Evolutionary conservation across 1,140 invertebrate species (phyloP).

Genomic region (Sarcophaga bullata): DNA sequence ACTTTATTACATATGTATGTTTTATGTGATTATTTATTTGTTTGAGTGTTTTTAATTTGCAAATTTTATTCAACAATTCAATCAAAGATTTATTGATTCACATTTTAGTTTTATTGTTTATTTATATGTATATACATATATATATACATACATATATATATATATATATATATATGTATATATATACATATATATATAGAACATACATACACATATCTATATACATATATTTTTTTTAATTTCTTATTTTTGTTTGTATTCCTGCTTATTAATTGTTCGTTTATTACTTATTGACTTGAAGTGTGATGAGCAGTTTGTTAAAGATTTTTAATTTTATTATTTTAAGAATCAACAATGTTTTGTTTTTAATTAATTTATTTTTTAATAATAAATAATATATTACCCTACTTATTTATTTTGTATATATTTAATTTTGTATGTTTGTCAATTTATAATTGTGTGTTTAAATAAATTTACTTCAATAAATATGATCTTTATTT

Average conservation of each 20-base stretch:
- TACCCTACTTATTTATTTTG: constrained; percentile 16
- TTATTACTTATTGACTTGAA: constrained; percentile 1
- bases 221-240: neutral
- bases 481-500: neutral
- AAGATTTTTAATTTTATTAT: neutral
- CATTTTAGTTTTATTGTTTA: no score
- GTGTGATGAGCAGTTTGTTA: constrained; percentile 17
- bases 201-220: neutral
- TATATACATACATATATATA: constrained; percentile 8
- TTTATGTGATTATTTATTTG: neutral
- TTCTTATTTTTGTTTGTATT: neutral
- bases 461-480: neutral
- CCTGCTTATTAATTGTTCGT: neutral
- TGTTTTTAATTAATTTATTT: neutral
- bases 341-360: constrained; percentile 24
- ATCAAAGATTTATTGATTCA: no score
- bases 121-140: neutral
- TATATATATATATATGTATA: neutral
- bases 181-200: neutral
- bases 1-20: neutral
- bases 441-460: neutral
- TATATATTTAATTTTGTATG: neutral
- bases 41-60: neutral
- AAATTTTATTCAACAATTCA: no score
- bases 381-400: constrained; percentile 17